phyloP scores from a whole-genome alignment of 1,140 invertebrate genomes.

The Monochamus saltuarius region DNA sequence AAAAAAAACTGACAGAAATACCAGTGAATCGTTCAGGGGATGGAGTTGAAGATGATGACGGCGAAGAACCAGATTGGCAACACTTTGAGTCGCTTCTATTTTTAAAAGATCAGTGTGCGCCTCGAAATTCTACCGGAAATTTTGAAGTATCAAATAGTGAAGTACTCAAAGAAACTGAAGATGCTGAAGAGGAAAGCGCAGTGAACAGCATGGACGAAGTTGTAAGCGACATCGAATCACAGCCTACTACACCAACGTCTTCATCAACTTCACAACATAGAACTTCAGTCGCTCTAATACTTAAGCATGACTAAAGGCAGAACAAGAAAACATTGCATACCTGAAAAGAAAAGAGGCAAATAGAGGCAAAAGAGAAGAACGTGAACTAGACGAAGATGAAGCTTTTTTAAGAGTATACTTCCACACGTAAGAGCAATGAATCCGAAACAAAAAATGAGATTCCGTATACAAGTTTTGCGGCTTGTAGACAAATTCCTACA shows the following conservation, averaged over 20 bases:
- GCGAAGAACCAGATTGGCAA: conserved; percentile 6
- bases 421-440: conserved; percentile 10
- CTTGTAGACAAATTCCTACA: conserved; percentile 7
- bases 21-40: conserved; percentile 3
- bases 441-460: conserved; percentile 12
- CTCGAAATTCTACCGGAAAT: conserved; percentile 1
- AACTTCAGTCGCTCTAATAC: not conserved
- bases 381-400: conserved; percentile 15
- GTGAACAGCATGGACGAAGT: conserved; percentile 19
- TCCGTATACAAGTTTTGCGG: conserved; percentile 9
- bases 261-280: conserved; percentile 21
- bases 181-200: conserved; percentile 7
- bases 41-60: conserved; percentile 11
- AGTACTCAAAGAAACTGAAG: no score
- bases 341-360: conserved; percentile 12
- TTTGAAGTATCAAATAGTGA: conserved; percentile 2
- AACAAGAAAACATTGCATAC: conserved; percentile 10
- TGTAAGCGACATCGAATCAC: conserved; percentile 16
- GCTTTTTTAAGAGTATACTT: conserved; percentile 9
- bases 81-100: conserved; percentile 6
- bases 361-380: conserved; percentile 7
- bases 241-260: conserved; percentile 17
- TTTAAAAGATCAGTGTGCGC: conserved; percentile 19
- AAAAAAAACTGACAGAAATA: not conserved
- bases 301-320: conserved; percentile 8